Evolutionary conservation across 37 sponge, comb jelly and placozoan species (phyloP), one percentile per base, ranked within the genome.

Genomic region (Oscarella lobularis): DNA sequence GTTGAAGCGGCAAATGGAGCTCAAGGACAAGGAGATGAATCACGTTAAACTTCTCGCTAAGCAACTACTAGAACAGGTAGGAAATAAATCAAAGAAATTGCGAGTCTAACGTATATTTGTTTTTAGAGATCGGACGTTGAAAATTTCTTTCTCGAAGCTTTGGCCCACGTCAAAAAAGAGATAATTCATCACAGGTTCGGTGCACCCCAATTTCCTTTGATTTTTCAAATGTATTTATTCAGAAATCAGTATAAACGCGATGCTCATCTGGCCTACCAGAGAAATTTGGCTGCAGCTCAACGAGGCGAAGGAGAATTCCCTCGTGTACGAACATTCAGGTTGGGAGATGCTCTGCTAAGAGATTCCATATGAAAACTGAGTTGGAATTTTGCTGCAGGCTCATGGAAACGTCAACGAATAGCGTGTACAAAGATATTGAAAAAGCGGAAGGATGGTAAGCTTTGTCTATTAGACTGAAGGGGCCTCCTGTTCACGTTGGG

Each of bases 81-180:
- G n/a, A n/a, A n/a, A n/a, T n/a, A n/a, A n/a, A n/a, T n/a, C n/a
- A n/a, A n/a, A n/a, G n/a, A n/a, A n/a, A n/a, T n/a, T n/a, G n/a
- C n/a, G n/a, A n/a, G n/a, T n/a, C n/a, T n/a, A n/a, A n/a, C n/a
- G n/a, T n/a, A n/a, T n/a, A n/a, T n/a, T 9, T 68, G 5, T 30
- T 14, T 68, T 5, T 14, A 96, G 88, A 80, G 93, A 34, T 76
- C 98, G 6, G 90, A 92, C 4, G 78, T 92, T 5, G 92, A 92
- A 68, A 75, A 81, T 73, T 96, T 96, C 86, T 92, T 96, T 69
- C 72, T 96, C 29, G 84, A 86, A 0, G 88, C 98, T 31, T 85
- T 96, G 31, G 41, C 72, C 2, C 82, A 87, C 2, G 93, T 96
- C 38, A 84, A 75, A 66, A 83, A 85, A 34, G 85, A 89, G 74